phyloP scores from a whole-genome alignment of 2,888 invertebrate species.

The Drosophila suboccidentalis region DNA sequence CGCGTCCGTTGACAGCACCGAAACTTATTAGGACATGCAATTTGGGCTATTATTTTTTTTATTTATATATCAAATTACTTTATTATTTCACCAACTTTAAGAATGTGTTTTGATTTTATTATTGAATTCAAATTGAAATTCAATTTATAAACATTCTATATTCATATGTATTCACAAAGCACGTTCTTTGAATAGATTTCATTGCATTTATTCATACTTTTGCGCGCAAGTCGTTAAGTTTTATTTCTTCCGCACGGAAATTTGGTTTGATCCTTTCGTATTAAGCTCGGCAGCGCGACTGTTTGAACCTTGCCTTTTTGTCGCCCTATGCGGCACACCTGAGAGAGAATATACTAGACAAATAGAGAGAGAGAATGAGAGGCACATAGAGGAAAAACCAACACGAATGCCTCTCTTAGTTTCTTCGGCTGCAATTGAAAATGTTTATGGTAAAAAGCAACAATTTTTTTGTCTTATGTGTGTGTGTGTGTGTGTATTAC shows the following conservation, averaged over 20 bases:
- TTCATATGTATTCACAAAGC: constrained; percentile 1
- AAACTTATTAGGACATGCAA: constrained; percentile 6
- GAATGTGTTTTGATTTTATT: not conserved
- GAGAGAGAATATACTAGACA: constrained; percentile 17
- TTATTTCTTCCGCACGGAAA: constrained; percentile 34
- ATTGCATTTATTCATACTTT: constrained; percentile 42
- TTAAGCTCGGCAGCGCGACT: constrained; percentile 77
- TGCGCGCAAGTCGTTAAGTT: constrained; percentile 46
- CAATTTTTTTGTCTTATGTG: constrained; percentile 44
- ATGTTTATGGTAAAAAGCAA: constrained; percentile 62
- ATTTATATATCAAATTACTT: not conserved
- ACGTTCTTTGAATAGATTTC: not conserved
- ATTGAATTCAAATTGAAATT: not conserved
- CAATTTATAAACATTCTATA: not conserved
- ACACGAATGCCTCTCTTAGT: constrained; percentile 39
- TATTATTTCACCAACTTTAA: not conserved
- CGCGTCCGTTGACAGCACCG: constrained; percentile 18
- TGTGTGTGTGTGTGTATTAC: constrained; percentile 8
- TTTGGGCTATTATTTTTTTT: not conserved
- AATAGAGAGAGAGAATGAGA: constrained; percentile 2
- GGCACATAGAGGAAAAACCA: constrained; percentile 8
- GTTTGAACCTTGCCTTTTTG: constrained; percentile 42
- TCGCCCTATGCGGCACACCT: constrained; percentile 48
- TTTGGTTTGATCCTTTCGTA: constrained; percentile 70
- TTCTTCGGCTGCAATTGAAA: constrained; percentile 57